phyloP scores from a whole-genome alignment of 1,140 invertebrate species.

The Formica selysi region DNA sequence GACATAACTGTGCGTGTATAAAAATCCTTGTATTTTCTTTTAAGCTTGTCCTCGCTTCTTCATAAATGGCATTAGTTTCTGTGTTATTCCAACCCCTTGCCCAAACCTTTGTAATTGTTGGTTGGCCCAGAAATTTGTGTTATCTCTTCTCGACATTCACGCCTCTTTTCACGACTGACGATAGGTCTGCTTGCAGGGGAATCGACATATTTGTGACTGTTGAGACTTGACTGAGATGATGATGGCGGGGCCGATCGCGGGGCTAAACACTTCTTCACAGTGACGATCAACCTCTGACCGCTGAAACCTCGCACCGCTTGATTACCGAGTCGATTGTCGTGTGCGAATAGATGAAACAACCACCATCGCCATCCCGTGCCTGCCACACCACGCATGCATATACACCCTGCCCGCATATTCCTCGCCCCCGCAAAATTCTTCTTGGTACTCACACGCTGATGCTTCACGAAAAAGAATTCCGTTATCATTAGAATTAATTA shows the following conservation, averaged over 20 bases:
- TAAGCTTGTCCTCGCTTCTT: conserved; percentile 31
- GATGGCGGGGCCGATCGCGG: conserved; percentile 79
- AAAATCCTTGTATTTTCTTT: background rate
- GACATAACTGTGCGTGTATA: conserved; percentile 12
- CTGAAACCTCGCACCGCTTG: conserved; percentile 78
- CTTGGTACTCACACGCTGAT: conserved; percentile 46
- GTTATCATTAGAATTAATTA: conserved; percentile 55
- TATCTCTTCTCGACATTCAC: conserved; percentile 35
- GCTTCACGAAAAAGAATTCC: conserved; percentile 46
- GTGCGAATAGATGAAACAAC: conserved; percentile 61
- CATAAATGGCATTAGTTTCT: conserved; percentile 21
- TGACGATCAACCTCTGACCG: conserved; percentile 80
- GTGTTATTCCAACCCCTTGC: too few relatives aligned
- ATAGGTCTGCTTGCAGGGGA: conserved; percentile 86
- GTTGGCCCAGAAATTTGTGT: conserved; percentile 22
- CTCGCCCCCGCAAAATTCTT: conserved; percentile 30
- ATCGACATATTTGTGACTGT: conserved; percentile 86
- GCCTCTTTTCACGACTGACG: conserved; percentile 75
- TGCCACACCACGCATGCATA: conserved; percentile 59
- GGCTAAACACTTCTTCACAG: conserved; percentile 75
- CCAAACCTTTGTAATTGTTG: conserved; percentile 1
- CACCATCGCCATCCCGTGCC: conserved; percentile 54
- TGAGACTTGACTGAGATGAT: conserved; percentile 78
- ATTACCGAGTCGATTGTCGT: conserved; percentile 74
- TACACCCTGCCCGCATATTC: conserved; percentile 26